Base-by-base conservation (phyloP, 2,888 invertebrate genomes). In the Scaptomyza tumidula region DNA sequence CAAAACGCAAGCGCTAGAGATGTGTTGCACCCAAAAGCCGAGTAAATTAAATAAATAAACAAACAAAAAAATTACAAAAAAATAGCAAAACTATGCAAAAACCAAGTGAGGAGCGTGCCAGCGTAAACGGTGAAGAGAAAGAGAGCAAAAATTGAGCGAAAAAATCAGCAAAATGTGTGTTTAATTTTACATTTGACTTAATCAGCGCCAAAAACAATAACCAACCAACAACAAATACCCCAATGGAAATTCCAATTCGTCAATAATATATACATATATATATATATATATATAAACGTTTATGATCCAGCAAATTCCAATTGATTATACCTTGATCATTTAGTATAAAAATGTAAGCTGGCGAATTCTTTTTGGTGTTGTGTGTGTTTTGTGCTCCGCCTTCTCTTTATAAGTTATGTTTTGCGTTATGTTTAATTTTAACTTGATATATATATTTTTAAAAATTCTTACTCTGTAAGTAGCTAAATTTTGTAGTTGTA, bases 1-100 rank as follows among this genome's bases (percentile, higher is more conserved):
- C 92, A 92, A 91, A 91, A 90, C 89, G 91, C 90, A 91, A 88
- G 92, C 91, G 92, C 92, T 92, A 91, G 91, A 91, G 91, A 90
- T 81, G 89, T 91, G 88, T 90, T 90, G 90, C 90, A 89, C 72
- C 76, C 83, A 69, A 91, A 91, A 90, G 81, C 88, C 87, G 90
- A 91, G 87, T 91, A 91, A 91, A 88, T 75, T 71, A 75, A 62
- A 53, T 41, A 60, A 63, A 43, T 35, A 77, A 77, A 63, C 60
- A 78, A 77, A 65, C 57, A 48, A 70, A 70, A 79, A 79, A 67
- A 65, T 49, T 55, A 67, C 68, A 86, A 83, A 86, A 85, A 85
- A 78, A 80, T 67, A 83, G 59, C 63, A 84, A 83, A 86, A 80
- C 78, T 75, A 84, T 86, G 85, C 82, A 75, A 73, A 82, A 87